Evolutionary conservation across 2,888 invertebrate genomes (phyloP).

Genomic region (Hypselothyrea guttata): DNA sequence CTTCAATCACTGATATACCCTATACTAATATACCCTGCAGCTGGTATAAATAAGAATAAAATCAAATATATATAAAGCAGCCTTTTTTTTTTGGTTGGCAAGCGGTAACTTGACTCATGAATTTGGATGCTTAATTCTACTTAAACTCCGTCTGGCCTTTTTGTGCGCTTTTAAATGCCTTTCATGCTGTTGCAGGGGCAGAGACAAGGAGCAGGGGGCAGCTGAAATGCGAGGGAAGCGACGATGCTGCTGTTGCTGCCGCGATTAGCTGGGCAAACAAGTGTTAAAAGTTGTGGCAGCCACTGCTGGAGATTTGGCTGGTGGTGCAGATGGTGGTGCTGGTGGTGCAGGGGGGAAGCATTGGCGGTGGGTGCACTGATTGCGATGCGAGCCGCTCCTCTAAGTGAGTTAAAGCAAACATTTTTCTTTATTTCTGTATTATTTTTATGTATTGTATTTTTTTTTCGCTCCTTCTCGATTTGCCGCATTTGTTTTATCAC

Average conservation of each 20-base stretch:
- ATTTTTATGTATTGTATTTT: constrained; percentile 1
- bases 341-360: neutral
- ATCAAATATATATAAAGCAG: constrained; percentile 45
- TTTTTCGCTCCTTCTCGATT: constrained; percentile 44
- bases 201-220: constrained; percentile 6
- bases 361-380: constrained; percentile 59
- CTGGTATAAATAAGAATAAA: no score
- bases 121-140: constrained; percentile 77
- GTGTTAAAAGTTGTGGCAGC: constrained; percentile 70
- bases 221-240: constrained; percentile 39
- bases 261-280: constrained; percentile 75
- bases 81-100: constrained; percentile 22
- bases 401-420: constrained; percentile 56
- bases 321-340: constrained; percentile 6
- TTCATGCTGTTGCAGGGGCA: constrained; percentile 34
- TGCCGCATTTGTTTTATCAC: constrained; percentile 58
- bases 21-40: neutral
- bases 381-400: constrained; percentile 49
- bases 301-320: constrained; percentile 31
- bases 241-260: constrained; percentile 45
- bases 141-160: constrained; percentile 61
- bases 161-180: constrained; percentile 55
- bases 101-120: constrained; percentile 73
- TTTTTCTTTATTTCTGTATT: constrained; percentile 10
- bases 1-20: neutral